Evolutionary conservation across 1,140 invertebrate genomes (phyloP).

Genomic region (Sesamia nonagrioides): DNA sequence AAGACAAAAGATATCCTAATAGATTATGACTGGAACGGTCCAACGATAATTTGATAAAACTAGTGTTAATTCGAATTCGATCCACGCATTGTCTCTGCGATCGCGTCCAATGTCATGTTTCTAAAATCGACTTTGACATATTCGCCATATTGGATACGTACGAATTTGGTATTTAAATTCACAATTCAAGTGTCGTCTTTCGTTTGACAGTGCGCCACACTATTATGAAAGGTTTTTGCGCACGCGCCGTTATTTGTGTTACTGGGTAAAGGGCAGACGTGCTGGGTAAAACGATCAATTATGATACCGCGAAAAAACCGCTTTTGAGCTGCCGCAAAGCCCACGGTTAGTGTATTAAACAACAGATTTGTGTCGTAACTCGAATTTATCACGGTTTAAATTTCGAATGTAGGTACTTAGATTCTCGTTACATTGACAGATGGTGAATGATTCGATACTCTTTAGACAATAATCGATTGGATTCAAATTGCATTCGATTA

Average conservation of each 20-base stretch:
- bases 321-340: slow-evolving; percentile 39
- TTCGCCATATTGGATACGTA: slow-evolving; percentile 43
- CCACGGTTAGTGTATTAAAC: slow-evolving; percentile 51
- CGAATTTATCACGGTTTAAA: slow-evolving; percentile 21
- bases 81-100: slow-evolving; percentile 72
- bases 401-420: slow-evolving; percentile 2
- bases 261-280: slow-evolving; percentile 83
- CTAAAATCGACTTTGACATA: slow-evolving; percentile 70
- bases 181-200: slow-evolving; percentile 55
- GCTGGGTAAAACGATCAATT: slow-evolving; percentile 51
- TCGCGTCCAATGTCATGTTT: slow-evolving; percentile 78
- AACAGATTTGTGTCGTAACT: slow-evolving; percentile 3
- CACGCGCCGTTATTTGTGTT: slow-evolving; percentile 73
- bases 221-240: slow-evolving; percentile 67
- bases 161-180: slow-evolving; percentile 62
- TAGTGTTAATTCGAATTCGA: slow-evolving; percentile 68
- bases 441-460: slow-evolving; percentile 35
- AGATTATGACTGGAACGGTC: slow-evolving; percentile 42
- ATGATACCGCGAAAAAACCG: slow-evolving; percentile 51
- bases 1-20: slow-evolving; percentile 45
- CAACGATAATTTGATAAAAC: slow-evolving; percentile 4
- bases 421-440: slow-evolving; percentile 35
- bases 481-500: slow-evolving; percentile 20
- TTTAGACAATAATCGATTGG: slow-evolving; percentile 42
- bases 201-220: slow-evolving; percentile 41